Evolutionary conservation across 2,888 invertebrate genomes (phyloP), one percentile per base, ranked within the genome.

Genomic region (Watsonalla cultraria): DNA sequence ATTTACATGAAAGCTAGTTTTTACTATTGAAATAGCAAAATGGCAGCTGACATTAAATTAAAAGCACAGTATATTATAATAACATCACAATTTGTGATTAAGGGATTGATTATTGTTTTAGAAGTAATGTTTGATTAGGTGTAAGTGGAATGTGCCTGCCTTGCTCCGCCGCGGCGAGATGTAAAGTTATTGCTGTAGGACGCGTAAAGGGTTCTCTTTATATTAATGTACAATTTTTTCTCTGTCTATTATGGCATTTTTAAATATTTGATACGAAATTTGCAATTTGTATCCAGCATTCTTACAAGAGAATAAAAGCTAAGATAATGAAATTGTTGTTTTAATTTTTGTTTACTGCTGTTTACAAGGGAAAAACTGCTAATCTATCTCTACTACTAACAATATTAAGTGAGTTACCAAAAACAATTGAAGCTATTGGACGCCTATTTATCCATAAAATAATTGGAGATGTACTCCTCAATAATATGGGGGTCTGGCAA

Each of bases 241-340:
- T 78, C 73, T 75, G 66, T 73, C 71, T 82, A 80, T 76, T 76
- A 68, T 80, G 78, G 82, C 83, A 84, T 87, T 88, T 88, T 84
- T 79, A 72, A 82, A 85, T 71, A 82, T 89, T 89, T 87, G 86
- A 87, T 89, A 88, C 84, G 82, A 80, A 82, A 81, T 76, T 79
- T 80, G 80, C 80, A 66, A 81, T 86, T 87, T 86, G 86, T 90
- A 88, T 86, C 82, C 80, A 81, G 81, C 78, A 78, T 83, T 87
- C 84, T 84, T 88, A 84, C 78, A 84, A 78, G 74, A 85, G 79
- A 89, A 84, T 86, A 87, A 86, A 87, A 76, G 74, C 72, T 85
- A 84, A 79, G 75, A 78, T 76, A 68, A 57, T 55, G 39, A 54
- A 42, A 56, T 60, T 66, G 57, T 70, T 61, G 67, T 72, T 72